A percentile compares a stretch with the other conserved stretches of the same genome.
Evolutionary conservation across 1,140 invertebrate genomes (phyloP).

Genomic region (Zaprionus nigranus): DNA sequence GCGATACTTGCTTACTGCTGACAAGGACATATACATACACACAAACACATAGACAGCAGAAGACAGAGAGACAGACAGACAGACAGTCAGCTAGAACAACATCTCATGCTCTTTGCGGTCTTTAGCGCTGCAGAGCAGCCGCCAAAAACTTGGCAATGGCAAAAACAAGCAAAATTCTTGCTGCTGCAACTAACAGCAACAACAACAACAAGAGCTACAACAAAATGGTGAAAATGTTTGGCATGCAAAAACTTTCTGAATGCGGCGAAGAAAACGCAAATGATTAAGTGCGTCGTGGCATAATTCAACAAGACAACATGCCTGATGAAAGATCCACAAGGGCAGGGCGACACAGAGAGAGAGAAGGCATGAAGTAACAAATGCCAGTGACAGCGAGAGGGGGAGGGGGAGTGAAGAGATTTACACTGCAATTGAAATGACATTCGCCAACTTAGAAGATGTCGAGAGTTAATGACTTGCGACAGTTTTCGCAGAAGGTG

Average conservation of each 20-base stretch:
- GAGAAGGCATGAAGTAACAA: not conserved
- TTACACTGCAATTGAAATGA: slow-evolving; percentile 65
- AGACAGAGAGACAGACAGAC: not conserved
- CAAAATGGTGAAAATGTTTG: slow-evolving; percentile 50
- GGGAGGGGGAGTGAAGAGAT: not conserved
- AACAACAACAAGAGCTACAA: slow-evolving; percentile 16
- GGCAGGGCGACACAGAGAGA: not conserved
- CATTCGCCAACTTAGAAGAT: slow-evolving; percentile 54
- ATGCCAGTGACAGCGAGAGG: slow-evolving; percentile 21
- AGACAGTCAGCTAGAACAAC: slow-evolving; percentile 11
- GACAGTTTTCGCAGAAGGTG: slow-evolving; percentile 15
- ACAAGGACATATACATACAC: slow-evolving; percentile 56
- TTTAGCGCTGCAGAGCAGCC: slow-evolving; percentile 40
- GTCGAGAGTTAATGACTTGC: slow-evolving; percentile 43
- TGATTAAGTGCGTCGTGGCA: slow-evolving; percentile 76
- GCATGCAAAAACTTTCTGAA: slow-evolving; percentile 74
- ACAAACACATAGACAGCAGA: slow-evolving; percentile 50
- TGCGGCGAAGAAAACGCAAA: slow-evolving; percentile 76
- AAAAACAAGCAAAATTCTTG: slow-evolving; percentile 30
- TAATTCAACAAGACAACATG: slow-evolving; percentile 77
- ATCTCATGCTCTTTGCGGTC: slow-evolving; percentile 63
- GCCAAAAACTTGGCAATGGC: slow-evolving; percentile 42
- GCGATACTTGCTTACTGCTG: slow-evolving; percentile 71
- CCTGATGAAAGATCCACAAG: slow-evolving; percentile 16
- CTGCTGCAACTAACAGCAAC: slow-evolving; percentile 23